Evolutionary conservation across 2,113 vertebrate species (phyloP).

Genomic region (Anarhynchus alexandrinus): DNA sequence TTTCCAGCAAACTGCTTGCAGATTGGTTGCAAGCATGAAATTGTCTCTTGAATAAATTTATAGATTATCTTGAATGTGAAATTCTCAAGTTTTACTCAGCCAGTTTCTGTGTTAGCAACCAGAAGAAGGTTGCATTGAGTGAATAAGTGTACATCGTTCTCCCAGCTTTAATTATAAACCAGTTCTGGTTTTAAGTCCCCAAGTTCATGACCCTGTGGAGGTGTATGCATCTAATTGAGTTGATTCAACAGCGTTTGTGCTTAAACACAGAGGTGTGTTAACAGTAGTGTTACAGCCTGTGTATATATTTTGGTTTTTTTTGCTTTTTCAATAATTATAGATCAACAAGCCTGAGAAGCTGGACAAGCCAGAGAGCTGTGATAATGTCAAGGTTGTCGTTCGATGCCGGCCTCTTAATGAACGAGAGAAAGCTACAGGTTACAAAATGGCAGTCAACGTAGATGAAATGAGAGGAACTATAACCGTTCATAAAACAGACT

Average conservation of each 20-base stretch:
- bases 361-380: slow-evolving; percentile 85
- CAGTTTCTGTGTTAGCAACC: accelerated
- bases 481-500: slow-evolving; percentile 91
- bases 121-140: not conserved
- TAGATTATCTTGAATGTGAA: not conserved
- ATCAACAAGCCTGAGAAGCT: slow-evolving; percentile 86
- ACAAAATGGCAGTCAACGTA: slow-evolving; percentile 86
- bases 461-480: slow-evolving; percentile 96
- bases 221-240: not conserved
- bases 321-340: slow-evolving; percentile 49
- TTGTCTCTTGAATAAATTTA: not conserved
- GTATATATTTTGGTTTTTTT: not conserved
- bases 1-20: not conserved
- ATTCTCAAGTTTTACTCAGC: not conserved
- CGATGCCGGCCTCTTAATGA: slow-evolving; percentile 94
- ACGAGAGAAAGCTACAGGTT: slow-evolving; percentile 86
- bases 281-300: not conserved
- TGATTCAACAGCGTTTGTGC: not conserved
- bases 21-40: not conserved
- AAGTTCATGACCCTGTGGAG: accelerated
- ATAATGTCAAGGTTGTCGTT: slow-evolving; percentile 97
- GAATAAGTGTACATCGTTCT: accelerated
- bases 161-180: not conserved
- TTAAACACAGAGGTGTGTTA: accelerated
- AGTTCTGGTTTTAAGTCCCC: not conserved